Evolutionary conservation across 2,888 invertebrate genomes (phyloP).

Genomic region (Orthosia incerta): DNA sequence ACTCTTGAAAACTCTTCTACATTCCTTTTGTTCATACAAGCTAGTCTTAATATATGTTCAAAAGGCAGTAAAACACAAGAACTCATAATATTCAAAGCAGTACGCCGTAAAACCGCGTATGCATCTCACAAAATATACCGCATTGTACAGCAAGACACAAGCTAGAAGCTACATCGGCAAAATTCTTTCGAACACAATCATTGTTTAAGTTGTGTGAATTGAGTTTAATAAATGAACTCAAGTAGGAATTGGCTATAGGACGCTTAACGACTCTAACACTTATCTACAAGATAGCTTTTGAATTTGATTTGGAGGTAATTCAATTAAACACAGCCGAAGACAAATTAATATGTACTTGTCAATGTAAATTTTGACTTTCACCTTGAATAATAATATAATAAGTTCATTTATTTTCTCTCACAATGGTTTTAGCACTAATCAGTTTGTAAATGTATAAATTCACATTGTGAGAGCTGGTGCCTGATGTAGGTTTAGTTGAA

Average conservation of each 20-base stretch:
- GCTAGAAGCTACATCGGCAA: neutral
- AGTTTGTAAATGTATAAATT: too few relatives aligned
- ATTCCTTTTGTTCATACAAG: constrained; percentile 2
- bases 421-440: too few relatives aligned
- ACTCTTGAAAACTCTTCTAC: neutral
- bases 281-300: neutral
- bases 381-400: too few relatives aligned
- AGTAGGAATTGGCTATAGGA: neutral
- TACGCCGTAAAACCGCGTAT: constrained; percentile 40
- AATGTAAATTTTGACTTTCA: neutral
- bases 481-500: too few relatives aligned
- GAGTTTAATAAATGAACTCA: neutral
- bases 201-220: neutral
- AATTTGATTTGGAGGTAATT: neutral
- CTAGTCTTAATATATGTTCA: constrained; percentile 8
- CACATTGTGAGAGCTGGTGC: too few relatives aligned
- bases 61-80: constrained; percentile 32
- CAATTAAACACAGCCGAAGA: neutral
- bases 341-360: too few relatives aligned
- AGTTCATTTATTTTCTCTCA: too few relatives aligned
- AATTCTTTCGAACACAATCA: neutral
- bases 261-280: neutral
- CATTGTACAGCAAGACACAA: neutral
- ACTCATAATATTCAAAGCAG: constrained; percentile 49
- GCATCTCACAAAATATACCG: constrained; percentile 37